Conservation (phyloP, 2,113 vertebrate species). For the Halichoerus grypus region DNA sequence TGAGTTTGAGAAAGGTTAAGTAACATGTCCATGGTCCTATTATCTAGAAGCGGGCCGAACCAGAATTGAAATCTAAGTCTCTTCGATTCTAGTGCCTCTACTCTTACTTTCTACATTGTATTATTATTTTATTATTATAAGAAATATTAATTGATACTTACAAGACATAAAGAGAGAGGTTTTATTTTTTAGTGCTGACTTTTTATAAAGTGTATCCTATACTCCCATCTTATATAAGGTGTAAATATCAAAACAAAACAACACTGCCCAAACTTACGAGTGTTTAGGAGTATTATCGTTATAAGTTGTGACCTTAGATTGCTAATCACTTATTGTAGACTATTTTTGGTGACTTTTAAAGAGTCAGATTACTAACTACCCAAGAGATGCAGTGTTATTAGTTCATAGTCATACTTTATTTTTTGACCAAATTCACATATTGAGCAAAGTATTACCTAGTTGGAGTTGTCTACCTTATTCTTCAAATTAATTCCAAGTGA, state of each 20-base stretch:
- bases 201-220: neutral
- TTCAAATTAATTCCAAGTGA: neutral
- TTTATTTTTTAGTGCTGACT: neutral
- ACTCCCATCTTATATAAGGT: neutral
- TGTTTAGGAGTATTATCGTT: neutral
- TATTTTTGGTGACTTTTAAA: conserved; percentile 29
- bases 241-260: neutral
- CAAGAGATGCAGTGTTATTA: neutral
- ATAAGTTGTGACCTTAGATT: neutral
- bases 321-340: neutral
- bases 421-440: neutral
- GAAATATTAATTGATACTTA: neutral
- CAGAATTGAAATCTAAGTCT: neutral
- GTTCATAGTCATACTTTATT: neutral
- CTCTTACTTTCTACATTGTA: neutral
- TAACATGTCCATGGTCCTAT: neutral
- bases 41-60: neutral
- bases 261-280: neutral
- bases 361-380: neutral
- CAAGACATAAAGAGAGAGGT: neutral
- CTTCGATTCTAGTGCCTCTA: neutral
- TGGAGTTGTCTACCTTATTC: neutral
- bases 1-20: neutral
- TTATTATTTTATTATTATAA: neutral
- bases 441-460: neutral